These are phyloP conservation scores for Lucinisca nassula DNA, from an alignment of 2,888 invertebrate species.

Conservation along the genomic window DNA sequence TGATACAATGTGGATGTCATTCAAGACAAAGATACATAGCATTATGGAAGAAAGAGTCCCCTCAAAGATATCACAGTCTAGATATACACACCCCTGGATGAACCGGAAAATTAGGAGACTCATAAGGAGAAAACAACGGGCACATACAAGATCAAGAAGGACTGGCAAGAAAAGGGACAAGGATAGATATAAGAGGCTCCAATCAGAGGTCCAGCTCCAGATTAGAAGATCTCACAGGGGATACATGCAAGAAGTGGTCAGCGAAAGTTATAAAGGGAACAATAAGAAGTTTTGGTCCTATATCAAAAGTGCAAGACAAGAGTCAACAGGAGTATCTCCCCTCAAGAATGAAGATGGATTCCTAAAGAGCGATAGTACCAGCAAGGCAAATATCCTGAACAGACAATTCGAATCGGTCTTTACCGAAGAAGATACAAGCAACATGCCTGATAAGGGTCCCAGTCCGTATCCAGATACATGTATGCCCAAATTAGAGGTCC, in stretches of 20 bases:
- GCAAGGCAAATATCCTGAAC: neutral
- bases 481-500: neutral
- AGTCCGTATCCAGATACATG: too few species aligned
- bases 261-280: neutral
- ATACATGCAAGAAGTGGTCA: neutral
- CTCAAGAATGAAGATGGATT: constrained; percentile 1
- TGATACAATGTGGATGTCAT: neutral
- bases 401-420: neutral
- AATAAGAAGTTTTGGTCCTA: neutral
- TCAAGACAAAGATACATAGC: neutral
- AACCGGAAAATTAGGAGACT: neutral
- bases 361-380: neutral
- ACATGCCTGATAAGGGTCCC: neutral
- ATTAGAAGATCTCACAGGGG: neutral
- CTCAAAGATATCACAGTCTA: constrained; percentile 11
- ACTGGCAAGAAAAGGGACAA: constrained; percentile 3
- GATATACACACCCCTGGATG: constrained; percentile 11
- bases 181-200: constrained; percentile 4
- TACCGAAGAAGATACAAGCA: neutral
- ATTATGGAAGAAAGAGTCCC: neutral
- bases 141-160: neutral
- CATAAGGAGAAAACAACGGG: neutral
- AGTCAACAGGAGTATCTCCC: neutral
- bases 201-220: constrained; percentile 1
- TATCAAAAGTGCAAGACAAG: neutral